phyloP scores from a whole-genome alignment of 2,888 invertebrate species.

The Hypolimnas misippus region DNA sequence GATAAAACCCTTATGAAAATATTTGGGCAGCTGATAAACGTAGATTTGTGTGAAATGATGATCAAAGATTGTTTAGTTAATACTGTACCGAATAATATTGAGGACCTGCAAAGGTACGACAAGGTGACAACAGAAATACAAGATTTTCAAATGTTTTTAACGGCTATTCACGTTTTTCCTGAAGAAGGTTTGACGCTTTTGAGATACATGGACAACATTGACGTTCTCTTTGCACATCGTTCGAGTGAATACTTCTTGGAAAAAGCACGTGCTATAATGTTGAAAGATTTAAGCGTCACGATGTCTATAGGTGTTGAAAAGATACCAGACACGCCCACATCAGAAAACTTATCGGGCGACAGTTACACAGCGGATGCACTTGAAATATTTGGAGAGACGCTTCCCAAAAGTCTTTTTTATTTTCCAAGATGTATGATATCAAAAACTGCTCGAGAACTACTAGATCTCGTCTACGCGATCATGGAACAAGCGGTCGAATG shows the following conservation, averaged over 20 bases:
- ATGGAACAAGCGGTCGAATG: slow-evolving; percentile 87
- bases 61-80: slow-evolving; percentile 89
- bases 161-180: slow-evolving; percentile 84
- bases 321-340: slow-evolving; percentile 52
- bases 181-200: slow-evolving; percentile 82
- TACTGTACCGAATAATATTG: slow-evolving; percentile 90
- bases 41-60: slow-evolving; percentile 86
- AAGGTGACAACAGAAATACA: slow-evolving; percentile 86
- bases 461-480: slow-evolving; percentile 86
- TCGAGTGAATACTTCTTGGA: slow-evolving; percentile 88
- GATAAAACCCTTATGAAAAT: slow-evolving; percentile 78
- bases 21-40: slow-evolving; percentile 82
- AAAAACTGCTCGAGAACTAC: slow-evolving; percentile 85
- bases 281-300: slow-evolving; percentile 91
- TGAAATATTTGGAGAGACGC: slow-evolving; percentile 67
- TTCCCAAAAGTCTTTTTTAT: slow-evolving; percentile 73
- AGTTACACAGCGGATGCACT: slow-evolving; percentile 64
- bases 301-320: slow-evolving; percentile 82
- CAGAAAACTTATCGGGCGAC: slow-evolving; percentile 43
- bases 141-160: slow-evolving; percentile 86
- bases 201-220: slow-evolving; percentile 89
- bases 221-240: slow-evolving; percentile 90
- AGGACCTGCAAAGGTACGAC: slow-evolving; percentile 87
- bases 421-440: slow-evolving; percentile 85
- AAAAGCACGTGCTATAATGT: slow-evolving; percentile 88